Base-by-base conservation (phyloP, 53 echinoderm and acorn worm species). In the Hippasteria phrygiana region DNA sequence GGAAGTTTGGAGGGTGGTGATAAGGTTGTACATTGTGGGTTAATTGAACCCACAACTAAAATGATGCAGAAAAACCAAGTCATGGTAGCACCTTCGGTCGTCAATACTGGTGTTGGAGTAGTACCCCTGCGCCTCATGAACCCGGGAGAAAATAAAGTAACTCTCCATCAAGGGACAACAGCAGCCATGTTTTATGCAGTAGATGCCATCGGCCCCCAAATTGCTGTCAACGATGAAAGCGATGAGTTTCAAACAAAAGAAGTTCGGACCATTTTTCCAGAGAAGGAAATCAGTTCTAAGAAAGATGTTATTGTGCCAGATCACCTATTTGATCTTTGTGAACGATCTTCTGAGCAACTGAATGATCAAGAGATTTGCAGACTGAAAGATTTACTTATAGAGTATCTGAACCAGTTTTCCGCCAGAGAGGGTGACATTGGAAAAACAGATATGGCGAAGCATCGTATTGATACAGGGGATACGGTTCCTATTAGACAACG, bases 121-220 rank as follows among this genome's bases (percentile, higher is more conserved):
- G 39, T 71, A 17, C 71, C 71, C 71, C 28, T 71, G 38, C 71
- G 71, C 40, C 71, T 71, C 5, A 36, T 71, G 38, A 71, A 71
- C 31, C 71, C 40, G 28, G 28, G 38, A 71, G 39, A 38, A 4
- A 12, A 63, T 6, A 3, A 28, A 27, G 63, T 63, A 27, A 28
- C 29, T 1, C 63, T 63, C 12, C 29, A 63, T 28, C 27, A 63
- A 31, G 63, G 63, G 28, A 63, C 63, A 10, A 63, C 63, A 63
- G 32, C 63, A 63, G 63, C 63, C 29, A 63, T 28, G 32, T 63
- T 63, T 28, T 6, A 31, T 31, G 63, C 29, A 28, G 29, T 63
- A 31, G 63, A 63, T 27, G 28, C 63, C 2, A 63, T 63, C 5
- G 63, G 63, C 63, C 63, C 63, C 63, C 17, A 6, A 2, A 6